Conservation (phyloP, 2,888 invertebrate species). For the Caenorhabditis angaria region DNA sequence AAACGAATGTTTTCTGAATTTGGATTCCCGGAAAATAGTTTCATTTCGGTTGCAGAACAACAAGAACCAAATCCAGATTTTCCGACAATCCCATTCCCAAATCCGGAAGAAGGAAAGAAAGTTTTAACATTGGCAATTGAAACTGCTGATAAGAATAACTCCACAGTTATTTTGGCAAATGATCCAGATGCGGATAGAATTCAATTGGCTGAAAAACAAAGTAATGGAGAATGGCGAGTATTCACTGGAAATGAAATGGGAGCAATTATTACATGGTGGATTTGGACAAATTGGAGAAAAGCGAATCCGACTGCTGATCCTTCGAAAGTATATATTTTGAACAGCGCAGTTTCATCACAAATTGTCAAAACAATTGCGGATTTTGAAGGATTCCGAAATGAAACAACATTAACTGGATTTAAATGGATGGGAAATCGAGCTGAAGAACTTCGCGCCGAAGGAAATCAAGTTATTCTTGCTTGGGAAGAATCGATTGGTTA, state of each 20-base stretch:
- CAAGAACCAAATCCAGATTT: constrained; percentile 93
- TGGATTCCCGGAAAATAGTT: constrained; percentile 76
- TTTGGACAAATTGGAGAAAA: constrained; percentile 77
- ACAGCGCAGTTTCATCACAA: constrained; percentile 95
- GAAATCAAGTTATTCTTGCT: constrained; percentile 86
- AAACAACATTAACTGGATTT: constrained; percentile 95
- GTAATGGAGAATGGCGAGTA: constrained; percentile 83
- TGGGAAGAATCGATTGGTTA: constrained; percentile 96
- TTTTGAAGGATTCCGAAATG: constrained; percentile 77
- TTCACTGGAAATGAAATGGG: constrained; percentile 96
- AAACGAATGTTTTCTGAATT: constrained; percentile 80
- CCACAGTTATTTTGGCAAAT: constrained; percentile 87
- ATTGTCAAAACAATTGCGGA: constrained; percentile 85
- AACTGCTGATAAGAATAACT: constrained; percentile 81
- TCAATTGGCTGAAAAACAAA: constrained; percentile 87
- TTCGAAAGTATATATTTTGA: constrained; percentile 82
- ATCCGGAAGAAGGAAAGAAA: constrained; percentile 88
- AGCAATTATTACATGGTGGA: constrained; percentile 92
- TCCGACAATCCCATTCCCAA: constrained; percentile 94
- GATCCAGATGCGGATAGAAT: constrained; percentile 98
- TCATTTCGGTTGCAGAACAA: constrained; percentile 76
- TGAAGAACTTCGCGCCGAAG: constrained; percentile 80
- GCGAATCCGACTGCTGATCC: constrained; percentile 71
- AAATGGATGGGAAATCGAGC: constrained; percentile 98
- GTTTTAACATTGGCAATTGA: constrained; percentile 79